These are phyloP conservation scores for Odocoileus virginianus DNA, from an alignment of 2,113 vertebrate species.

Conservation along the genomic window DNA sequence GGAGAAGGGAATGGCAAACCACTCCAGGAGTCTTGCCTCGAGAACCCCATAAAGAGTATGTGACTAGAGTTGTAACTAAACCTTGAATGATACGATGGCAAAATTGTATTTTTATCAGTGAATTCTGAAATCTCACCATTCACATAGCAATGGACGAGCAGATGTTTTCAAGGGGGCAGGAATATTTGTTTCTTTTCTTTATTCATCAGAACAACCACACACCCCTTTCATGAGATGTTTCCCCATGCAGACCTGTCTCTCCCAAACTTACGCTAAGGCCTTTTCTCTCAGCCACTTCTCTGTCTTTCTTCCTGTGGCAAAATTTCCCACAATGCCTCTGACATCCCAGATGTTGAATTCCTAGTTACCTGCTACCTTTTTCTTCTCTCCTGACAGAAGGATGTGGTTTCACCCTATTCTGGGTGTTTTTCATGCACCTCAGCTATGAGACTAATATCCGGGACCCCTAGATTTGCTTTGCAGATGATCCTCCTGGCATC, in stretches of 20 bases:
- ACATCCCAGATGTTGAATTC: background rate
- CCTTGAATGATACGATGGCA: background rate
- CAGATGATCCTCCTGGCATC: background rate
- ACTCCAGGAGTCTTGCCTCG: background rate
- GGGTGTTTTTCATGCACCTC: background rate
- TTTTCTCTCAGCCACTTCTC: background rate
- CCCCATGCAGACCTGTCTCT: background rate
- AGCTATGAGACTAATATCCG: background rate
- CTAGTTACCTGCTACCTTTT: background rate
- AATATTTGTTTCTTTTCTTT: background rate
- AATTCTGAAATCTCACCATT: background rate
- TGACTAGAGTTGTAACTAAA: background rate
- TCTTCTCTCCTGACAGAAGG: background rate
- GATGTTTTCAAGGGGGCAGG: accelerated
- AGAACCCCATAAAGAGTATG: background rate
- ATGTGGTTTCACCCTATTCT: background rate
- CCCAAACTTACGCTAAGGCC: background rate
- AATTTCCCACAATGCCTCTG: background rate
- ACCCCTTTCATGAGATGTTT: background rate
- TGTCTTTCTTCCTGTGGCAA: background rate
- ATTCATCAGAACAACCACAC: background rate
- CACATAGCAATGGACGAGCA: background rate
- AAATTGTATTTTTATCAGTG: background rate
- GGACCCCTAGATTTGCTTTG: too few relatives aligned
- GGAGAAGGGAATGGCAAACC: background rate